Conservation (phyloP, 2,113 vertebrate genomes). For the Rhea americana region DNA sequence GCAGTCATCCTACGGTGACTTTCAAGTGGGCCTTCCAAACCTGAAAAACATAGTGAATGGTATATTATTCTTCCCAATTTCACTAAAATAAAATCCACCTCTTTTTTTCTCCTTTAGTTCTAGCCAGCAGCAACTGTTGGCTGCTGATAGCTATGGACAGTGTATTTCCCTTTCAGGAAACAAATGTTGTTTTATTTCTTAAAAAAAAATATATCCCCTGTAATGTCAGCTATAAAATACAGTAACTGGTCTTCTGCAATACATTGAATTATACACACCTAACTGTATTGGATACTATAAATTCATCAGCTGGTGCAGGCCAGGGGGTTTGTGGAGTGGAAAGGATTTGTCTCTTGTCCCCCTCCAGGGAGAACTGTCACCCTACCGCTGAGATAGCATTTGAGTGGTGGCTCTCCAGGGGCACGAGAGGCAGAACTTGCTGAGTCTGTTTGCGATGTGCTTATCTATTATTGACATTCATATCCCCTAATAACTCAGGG, state of each 20-base stretch:
- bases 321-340: constrained; percentile 34
- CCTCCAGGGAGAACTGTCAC: constrained; percentile 60
- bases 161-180: constrained; percentile 61
- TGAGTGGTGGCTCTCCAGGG: constrained; percentile 17
- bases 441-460: constrained; percentile 57
- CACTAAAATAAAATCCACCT: not conserved
- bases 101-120: constrained; percentile 38
- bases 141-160: constrained; percentile 53
- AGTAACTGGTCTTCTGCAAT: constrained; percentile 62
- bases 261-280: constrained; percentile 62
- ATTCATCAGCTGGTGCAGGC: constrained; percentile 58
- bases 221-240: constrained; percentile 71
- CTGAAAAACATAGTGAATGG: not conserved
- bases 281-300: constrained; percentile 58
- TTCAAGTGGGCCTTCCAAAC: not conserved
- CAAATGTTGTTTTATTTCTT: constrained; percentile 63
- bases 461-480: constrained; percentile 71
- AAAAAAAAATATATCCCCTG: constrained; percentile 43
- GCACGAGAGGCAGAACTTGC: constrained; percentile 56
- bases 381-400: constrained; percentile 31
- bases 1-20: not conserved
- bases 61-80: constrained; percentile 23
- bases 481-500: constrained; percentile 6
- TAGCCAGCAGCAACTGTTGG: constrained; percentile 54
- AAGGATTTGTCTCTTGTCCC: constrained; percentile 62